Evolutionary conservation across 2,113 vertebrate genomes (phyloP).

Genomic region (Ciconia stormi): DNA sequence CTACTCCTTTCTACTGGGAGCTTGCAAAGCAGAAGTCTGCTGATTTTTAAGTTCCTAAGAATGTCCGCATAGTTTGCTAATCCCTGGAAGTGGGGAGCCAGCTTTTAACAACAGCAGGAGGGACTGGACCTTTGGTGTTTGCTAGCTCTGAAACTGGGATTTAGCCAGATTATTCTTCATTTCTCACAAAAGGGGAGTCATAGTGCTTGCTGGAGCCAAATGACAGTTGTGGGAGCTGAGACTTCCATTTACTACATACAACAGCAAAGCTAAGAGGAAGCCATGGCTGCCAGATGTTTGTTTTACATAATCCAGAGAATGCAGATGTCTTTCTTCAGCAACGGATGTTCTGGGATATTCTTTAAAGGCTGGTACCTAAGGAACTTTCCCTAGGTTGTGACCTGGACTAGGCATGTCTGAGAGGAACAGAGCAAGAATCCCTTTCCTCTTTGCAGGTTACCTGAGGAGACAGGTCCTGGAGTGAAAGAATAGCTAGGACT

Average conservation of each 20-base stretch:
- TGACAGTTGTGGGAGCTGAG: constrained; percentile 44
- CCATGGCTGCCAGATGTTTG: constrained; percentile 58
- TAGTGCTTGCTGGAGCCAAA: constrained; percentile 40
- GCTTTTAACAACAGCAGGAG: constrained; percentile 57
- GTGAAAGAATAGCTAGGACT: not conserved
- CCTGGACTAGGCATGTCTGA: not conserved
- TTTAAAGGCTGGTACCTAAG: constrained; percentile 32
- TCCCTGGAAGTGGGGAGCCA: constrained; percentile 41
- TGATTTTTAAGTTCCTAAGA: constrained; percentile 20
- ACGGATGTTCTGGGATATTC: not conserved
- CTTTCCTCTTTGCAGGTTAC: not conserved
- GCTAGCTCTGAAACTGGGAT: constrained; percentile 39
- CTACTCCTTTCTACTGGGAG: not conserved
- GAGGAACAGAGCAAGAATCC: not conserved
- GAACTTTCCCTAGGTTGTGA: not conserved
- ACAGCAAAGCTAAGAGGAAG: constrained; percentile 51
- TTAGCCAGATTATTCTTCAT: constrained; percentile 66
- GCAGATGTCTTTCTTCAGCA: constrained; percentile 60
- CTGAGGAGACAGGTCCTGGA: not conserved
- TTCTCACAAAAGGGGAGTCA: constrained; percentile 50
- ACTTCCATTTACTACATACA: constrained; percentile 39
- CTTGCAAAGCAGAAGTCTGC: constrained; percentile 3
- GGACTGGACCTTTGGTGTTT: constrained; percentile 44
- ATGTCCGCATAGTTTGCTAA: constrained; percentile 46
- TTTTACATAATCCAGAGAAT: constrained; percentile 62